Conservation (phyloP, 1,140 invertebrate genomes). For the Drosophila tsacasi region DNA sequence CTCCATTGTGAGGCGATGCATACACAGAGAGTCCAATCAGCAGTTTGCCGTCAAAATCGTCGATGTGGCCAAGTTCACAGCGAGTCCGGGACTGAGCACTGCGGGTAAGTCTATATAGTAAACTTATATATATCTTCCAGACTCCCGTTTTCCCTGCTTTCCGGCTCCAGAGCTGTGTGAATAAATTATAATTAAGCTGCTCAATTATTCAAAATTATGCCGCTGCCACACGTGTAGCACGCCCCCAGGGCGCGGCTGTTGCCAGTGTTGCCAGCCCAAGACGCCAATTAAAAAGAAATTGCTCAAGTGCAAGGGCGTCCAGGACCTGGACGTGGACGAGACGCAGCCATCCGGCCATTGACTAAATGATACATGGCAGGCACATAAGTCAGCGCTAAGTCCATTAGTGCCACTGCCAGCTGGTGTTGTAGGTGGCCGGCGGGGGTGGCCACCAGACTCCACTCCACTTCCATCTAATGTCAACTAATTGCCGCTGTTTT, state of each 20-base stretch:
- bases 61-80: constrained; percentile 98
- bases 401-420: constrained; percentile 69
- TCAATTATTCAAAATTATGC: constrained; percentile 82
- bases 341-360: constrained; percentile 56
- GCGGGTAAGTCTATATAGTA: constrained; percentile 89
- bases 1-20: constrained; percentile 97
- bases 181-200: constrained; percentile 84
- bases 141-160: not conserved
- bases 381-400: constrained; percentile 76
- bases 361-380: constrained; percentile 75
- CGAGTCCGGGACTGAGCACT: constrained; percentile 97
- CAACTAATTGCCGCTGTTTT: constrained; percentile 69
- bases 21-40: constrained; percentile 96
- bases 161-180: constrained; percentile 42
- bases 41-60: constrained; percentile 99
- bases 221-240: constrained; percentile 66
- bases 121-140: not conserved
- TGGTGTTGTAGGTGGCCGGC: constrained; percentile 39
- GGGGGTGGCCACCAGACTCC: not conserved
- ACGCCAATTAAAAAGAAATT: constrained; percentile 77
- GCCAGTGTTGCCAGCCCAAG: constrained; percentile 25
- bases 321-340: constrained; percentile 27
- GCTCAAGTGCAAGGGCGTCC: constrained; percentile 67
- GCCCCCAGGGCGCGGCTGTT: constrained; percentile 38
- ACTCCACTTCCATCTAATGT: constrained; percentile 44